These are phyloP conservation scores for Tridacna gigas DNA, from an alignment of 2,888 invertebrate species.

Conservation along the genomic window DNA sequence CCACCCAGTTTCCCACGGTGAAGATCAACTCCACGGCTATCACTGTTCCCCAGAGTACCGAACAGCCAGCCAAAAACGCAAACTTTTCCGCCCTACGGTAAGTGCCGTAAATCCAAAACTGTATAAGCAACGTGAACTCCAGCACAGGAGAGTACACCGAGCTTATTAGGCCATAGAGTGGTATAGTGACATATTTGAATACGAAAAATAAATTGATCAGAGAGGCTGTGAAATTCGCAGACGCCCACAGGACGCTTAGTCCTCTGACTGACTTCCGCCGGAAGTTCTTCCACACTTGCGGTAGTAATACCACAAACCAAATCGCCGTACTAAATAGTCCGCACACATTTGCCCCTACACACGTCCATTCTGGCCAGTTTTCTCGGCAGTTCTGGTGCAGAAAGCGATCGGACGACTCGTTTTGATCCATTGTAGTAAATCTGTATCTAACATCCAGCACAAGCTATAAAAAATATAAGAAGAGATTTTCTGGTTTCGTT, in stretches of 20 bases:
- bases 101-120: constrained; percentile 67
- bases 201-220: constrained; percentile 71
- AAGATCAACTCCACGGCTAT: constrained; percentile 57
- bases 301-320: constrained; percentile 72
- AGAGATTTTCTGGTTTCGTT: too few species aligned
- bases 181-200: constrained; percentile 61
- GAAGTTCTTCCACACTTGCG: constrained; percentile 73
- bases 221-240: constrained; percentile 71
- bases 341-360: constrained; percentile 64
- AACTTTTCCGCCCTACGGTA: constrained; percentile 47
- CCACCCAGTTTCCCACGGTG: constrained; percentile 46
- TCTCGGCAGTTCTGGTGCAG: constrained; percentile 68
- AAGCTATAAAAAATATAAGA: too few species aligned
- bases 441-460: not conserved
- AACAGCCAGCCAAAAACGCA: constrained; percentile 53
- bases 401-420: constrained; percentile 8
- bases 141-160: constrained; percentile 69
- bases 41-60: constrained; percentile 59
- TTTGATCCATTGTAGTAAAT: constrained; percentile 3
- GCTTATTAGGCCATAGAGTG: constrained; percentile 67
- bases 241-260: constrained; percentile 70
- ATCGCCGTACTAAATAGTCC: constrained; percentile 68
- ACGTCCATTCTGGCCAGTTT: constrained; percentile 67
- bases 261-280: constrained; percentile 70
- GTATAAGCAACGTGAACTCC: constrained; percentile 65